These are phyloP conservation scores for Pogona vitticeps DNA, from an alignment of 2,113 vertebrate species.

Conservation along the genomic window DNA sequence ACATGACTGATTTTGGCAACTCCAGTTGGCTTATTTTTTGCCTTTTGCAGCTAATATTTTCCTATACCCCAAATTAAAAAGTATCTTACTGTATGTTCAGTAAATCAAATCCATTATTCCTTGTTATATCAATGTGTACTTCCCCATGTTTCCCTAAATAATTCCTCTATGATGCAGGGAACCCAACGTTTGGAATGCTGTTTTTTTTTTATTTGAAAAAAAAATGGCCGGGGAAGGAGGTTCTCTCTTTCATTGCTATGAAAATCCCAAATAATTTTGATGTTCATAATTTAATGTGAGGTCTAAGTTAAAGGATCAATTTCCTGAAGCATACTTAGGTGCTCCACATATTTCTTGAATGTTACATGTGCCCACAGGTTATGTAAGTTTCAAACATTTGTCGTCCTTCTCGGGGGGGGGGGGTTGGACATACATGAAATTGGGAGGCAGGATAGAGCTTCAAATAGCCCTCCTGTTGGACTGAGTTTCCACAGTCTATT, in stretches of 20 bases:
- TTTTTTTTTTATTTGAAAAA: neutral
- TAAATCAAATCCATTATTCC: slow-evolving; percentile 28
- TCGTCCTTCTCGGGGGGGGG: no score
- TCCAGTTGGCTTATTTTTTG: slow-evolving; percentile 43
- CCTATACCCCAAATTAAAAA: slow-evolving; percentile 10
- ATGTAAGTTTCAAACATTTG: neutral
- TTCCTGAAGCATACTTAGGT: neutral
- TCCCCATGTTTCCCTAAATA: slow-evolving; percentile 8
- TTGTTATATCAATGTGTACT: neutral
- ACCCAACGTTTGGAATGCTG: neutral
- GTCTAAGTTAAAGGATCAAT: neutral
- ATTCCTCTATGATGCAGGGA: neutral
- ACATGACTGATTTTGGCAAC: slow-evolving; percentile 55
- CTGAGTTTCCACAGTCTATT: neutral
- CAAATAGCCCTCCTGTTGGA: neutral
- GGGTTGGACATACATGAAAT: neutral
- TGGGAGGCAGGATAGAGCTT: neutral
- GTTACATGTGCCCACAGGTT: neutral
- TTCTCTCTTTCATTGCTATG: neutral
- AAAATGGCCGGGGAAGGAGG: no score
- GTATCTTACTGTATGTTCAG: slow-evolving; percentile 12
- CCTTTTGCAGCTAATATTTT: slow-evolving; percentile 41
- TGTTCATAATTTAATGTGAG: neutral
- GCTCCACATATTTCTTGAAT: neutral
- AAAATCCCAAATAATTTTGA: neutral